Conservation (phyloP, 2,888 invertebrate species). For the Trichopria drosophilae region DNA sequence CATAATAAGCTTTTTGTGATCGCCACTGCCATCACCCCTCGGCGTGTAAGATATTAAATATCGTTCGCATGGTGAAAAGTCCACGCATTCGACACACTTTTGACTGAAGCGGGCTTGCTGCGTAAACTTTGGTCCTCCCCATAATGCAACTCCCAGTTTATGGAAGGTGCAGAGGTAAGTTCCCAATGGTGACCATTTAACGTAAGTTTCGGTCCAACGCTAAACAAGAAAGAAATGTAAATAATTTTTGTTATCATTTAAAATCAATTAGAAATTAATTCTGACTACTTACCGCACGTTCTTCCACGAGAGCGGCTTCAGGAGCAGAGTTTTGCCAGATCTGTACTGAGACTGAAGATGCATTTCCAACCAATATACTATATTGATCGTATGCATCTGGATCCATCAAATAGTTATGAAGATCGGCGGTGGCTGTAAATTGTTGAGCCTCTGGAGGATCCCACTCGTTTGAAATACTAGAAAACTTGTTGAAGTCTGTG, state of each 20-base stretch:
- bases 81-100: constrained; percentile 88
- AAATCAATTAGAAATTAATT: not conserved
- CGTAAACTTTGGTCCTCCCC: constrained; percentile 93
- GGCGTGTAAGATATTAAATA: constrained; percentile 95
- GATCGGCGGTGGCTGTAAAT: constrained; percentile 88
- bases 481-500: constrained; percentile 93
- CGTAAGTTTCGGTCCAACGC: constrained; percentile 95
- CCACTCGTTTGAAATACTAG: constrained; percentile 90
- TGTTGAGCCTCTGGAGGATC: constrained; percentile 84
- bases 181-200: constrained; percentile 96
- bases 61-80: constrained; percentile 97
- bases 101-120: constrained; percentile 92
- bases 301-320: constrained; percentile 80
- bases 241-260: not conserved
- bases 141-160: constrained; percentile 90
- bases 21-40: constrained; percentile 67
- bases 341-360: constrained; percentile 74
- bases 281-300: constrained; percentile 69
- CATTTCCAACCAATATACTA: constrained; percentile 85
- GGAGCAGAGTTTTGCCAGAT: constrained; percentile 89
- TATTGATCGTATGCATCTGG: constrained; percentile 96
- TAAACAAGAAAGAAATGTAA: constrained; percentile 52
- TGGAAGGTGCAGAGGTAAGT: constrained; percentile 97
- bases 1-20: constrained; percentile 84
- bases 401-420: constrained; percentile 89